Base-by-base conservation (phyloP, 2,113 vertebrate species). In the Epinephelus moara region DNA sequence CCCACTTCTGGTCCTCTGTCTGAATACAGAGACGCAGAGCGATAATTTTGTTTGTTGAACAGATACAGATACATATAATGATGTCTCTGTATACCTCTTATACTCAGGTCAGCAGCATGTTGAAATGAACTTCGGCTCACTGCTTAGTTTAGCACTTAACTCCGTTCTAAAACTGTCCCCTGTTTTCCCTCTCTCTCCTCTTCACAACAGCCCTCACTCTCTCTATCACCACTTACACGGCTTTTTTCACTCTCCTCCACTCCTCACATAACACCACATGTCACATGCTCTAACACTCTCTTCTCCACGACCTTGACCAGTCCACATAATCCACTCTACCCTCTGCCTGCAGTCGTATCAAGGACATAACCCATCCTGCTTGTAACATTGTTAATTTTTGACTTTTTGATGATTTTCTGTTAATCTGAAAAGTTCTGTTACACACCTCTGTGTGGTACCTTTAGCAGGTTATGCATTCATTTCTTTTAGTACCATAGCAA, bases 171-270 rank as follows among this genome's bases (percentile, higher is more conserved):
- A 72, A 61, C 60, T 71, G 52, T 74, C 52, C 52, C 57, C 55
- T 70, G 47, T 80, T 85, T 55, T 75, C 60, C 67, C 40, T 61
- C 49, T 82, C 70, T 86, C 64, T 82, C 74, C 77, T 82, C 79
- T 63, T 80, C 75, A 88, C 86, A 47, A 66, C 88, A 88, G 84
- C 86, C 57, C 61, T 85, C 82, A 40, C 78, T 27, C 78, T 79
- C 55, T 88, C 57, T 70, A 61, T 63, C 85, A 80, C 76, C 63
- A 80, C 82, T 89, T 76, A 81, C 84, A 63, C 60, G 10, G 87
- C 88, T 87, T 75, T 53, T 76, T 60, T 40, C 57, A 14, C 86
- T 80, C 67, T 77, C 68, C 72, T 86, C 67, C 68, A 52, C 81
- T 86, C 70, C 71, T 82, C 70, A 68, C 88, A 60, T 59, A 27